A percentile compares a stretch with the other conserved stretches of the same genome.
Conservation (phyloP, 2,797 vertebrate species). For the Sebastolobus alascanus region DNA sequence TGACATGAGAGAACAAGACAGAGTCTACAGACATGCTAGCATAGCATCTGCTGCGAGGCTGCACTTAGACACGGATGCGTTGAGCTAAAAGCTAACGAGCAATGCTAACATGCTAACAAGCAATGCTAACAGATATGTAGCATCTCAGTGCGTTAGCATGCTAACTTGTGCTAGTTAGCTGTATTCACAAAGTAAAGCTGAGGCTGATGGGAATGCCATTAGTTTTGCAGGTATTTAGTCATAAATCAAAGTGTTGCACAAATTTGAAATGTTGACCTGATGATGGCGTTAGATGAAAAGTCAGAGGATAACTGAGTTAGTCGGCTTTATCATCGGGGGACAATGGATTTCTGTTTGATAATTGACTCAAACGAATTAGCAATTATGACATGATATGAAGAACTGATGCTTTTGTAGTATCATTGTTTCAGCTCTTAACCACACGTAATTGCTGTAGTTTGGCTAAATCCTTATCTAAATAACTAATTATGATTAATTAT, state of each 20-base stretch:
- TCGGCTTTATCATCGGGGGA: not conserved
- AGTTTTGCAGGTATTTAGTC: not conserved
- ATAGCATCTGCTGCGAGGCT: not conserved
- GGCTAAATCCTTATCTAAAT: not conserved
- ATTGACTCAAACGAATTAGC: rapidly evolving
- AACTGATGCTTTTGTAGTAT: not conserved
- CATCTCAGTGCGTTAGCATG: not conserved
- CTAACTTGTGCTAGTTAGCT: not conserved
- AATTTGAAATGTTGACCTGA: not conserved
- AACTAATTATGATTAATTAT: not conserved
- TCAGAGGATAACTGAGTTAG: not conserved
- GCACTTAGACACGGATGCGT: not conserved
- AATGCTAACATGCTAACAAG: not conserved
- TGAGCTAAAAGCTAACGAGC: not conserved
- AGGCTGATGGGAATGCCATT: not conserved
- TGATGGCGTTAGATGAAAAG: not conserved
- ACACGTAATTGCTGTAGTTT: not conserved
- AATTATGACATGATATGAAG: not conserved
- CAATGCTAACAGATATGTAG: not conserved
- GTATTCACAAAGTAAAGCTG: not conserved
- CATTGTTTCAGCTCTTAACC: not conserved
- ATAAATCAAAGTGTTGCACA: not conserved
- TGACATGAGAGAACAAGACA: no score
- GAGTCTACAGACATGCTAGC: not conserved
- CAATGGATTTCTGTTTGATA: not conserved